A percentile compares a stretch with the other conserved stretches of the same genome.
phyloP scores from a whole-genome alignment of 2,888 invertebrate genomes.

The Eledona agricola region DNA sequence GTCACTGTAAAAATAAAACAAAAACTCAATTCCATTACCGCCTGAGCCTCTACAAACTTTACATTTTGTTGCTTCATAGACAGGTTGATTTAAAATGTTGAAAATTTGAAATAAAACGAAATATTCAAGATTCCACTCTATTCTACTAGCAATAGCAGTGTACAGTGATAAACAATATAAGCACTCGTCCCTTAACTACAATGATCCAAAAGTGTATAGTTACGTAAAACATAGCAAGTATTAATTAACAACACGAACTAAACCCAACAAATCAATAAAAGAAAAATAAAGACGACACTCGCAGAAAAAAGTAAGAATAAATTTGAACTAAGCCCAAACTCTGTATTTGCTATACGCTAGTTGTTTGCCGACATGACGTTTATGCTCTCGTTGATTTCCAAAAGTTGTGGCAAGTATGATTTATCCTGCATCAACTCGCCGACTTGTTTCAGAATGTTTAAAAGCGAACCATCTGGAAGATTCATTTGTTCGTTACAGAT shows the following conservation, averaged over 20 bases:
- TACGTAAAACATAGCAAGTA: no score
- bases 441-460: conserved; percentile 71
- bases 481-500: conserved; percentile 80
- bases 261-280: conserved; percentile 15
- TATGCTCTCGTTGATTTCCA: conserved; percentile 83
- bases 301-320: conserved; percentile 13
- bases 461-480: conserved; percentile 70
- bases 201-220: no score
- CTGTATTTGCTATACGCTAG: conserved; percentile 62
- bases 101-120: not conserved
- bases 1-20: no score
- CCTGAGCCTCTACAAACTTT: no score
- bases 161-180: conserved; percentile 34
- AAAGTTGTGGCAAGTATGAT: conserved; percentile 77
- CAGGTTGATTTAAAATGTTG: not conserved
- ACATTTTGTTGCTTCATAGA: not conserved
- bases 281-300: conserved; percentile 11
- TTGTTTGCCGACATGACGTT: conserved; percentile 78
- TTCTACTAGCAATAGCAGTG: conserved; percentile 39
- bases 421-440: conserved; percentile 75
- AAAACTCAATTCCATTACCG: no score
- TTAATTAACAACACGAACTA: conserved; percentile 12
- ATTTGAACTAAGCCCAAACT: conserved; percentile 8
- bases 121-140: conserved; percentile 31
- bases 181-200: conserved; percentile 13